Percentiles rank a stretch among this genome's conserved stretches.
phyloP scores from a whole-genome alignment of 2,113 vertebrate genomes.

The Verasper variegatus region DNA sequence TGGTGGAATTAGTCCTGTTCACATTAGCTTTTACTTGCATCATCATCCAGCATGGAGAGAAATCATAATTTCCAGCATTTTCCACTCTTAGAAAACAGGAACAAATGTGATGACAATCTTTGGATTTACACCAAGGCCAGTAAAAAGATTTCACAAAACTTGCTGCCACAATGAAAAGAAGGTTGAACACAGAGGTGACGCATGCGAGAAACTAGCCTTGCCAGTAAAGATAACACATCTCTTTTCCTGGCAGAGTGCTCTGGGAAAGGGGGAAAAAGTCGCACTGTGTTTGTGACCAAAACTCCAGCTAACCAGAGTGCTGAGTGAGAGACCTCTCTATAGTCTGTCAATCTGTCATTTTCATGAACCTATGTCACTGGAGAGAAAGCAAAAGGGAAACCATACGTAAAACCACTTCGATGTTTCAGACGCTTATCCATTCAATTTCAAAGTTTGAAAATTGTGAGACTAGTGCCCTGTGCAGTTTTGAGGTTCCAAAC shows the following conservation, averaged over 20 bases:
- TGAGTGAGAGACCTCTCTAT: slow-evolving; percentile 18
- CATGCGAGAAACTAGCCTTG: slow-evolving; percentile 32
- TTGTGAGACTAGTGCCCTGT: slow-evolving; percentile 24
- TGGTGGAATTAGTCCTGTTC: background rate
- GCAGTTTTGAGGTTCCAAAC: slow-evolving; percentile 10
- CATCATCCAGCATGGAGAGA: slow-evolving; percentile 13
- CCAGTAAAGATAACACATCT: slow-evolving; percentile 44
- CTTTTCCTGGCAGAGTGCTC: slow-evolving; percentile 19
- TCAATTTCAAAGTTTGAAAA: too few relatives aligned
- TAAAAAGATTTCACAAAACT: slow-evolving; percentile 39
- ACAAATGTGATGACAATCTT: slow-evolving; percentile 46
- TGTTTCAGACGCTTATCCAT: slow-evolving; percentile 3
- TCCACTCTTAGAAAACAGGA: background rate
- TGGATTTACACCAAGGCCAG: slow-evolving; percentile 16
- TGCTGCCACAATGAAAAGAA: slow-evolving; percentile 25
- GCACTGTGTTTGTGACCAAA: slow-evolving; percentile 13
- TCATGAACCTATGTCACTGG: background rate
- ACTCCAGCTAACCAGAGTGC: slow-evolving; percentile 21
- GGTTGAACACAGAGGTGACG: slow-evolving; percentile 42
- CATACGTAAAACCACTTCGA: slow-evolving; percentile 4
- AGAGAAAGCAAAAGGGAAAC: slow-evolving; percentile 21
- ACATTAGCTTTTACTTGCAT: slow-evolving; percentile 6
- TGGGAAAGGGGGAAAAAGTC: slow-evolving; percentile 31
- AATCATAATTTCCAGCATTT: slow-evolving; percentile 5
- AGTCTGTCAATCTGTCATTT: slow-evolving; percentile 31